Evolutionary conservation across 1,140 invertebrate species (phyloP).

Genomic region (Philopotamus ludificatus): DNA sequence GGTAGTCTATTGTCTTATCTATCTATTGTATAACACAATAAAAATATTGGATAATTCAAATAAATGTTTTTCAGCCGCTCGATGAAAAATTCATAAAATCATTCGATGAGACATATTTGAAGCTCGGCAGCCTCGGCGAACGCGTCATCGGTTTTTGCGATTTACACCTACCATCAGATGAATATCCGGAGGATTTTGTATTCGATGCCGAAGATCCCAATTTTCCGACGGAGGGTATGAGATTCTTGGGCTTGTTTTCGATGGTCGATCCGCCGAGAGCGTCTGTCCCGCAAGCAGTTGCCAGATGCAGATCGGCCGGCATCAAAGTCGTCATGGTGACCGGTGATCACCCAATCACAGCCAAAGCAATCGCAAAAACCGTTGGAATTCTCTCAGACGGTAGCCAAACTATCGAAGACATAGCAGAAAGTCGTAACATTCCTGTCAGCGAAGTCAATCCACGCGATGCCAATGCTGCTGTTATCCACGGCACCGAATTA

Average conservation of each 20-base stretch:
- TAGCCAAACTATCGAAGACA: constrained; percentile 94
- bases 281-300: constrained; percentile 95
- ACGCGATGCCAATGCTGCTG: constrained; percentile 93
- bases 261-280: constrained; percentile 99
- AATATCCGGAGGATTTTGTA: constrained; percentile 88
- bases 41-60: too few relatives aligned
- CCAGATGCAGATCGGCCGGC: constrained; percentile 97
- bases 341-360: constrained; percentile 98
- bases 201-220: constrained; percentile 94
- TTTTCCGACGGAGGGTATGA: constrained; percentile 89
- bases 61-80: constrained; percentile 58
- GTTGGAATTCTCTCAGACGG: constrained; percentile 99
- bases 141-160: constrained; percentile 97
- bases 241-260: constrained; percentile 98
- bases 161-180: constrained; percentile 81
- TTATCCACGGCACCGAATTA: constrained; percentile 93
- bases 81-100: constrained; percentile 97
- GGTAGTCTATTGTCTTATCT: constrained; percentile 43
- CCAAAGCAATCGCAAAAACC: constrained; percentile 98
- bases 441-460: constrained; percentile 93
- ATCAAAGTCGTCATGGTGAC: constrained; percentile 96
- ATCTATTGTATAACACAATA: not conserved
- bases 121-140: constrained; percentile 96
- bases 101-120: constrained; percentile 98
- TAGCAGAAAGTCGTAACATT: constrained; percentile 90